These are phyloP conservation scores for Lepus timidus DNA, from an alignment of 2,113 vertebrate genomes.

Conservation along the genomic window DNA sequence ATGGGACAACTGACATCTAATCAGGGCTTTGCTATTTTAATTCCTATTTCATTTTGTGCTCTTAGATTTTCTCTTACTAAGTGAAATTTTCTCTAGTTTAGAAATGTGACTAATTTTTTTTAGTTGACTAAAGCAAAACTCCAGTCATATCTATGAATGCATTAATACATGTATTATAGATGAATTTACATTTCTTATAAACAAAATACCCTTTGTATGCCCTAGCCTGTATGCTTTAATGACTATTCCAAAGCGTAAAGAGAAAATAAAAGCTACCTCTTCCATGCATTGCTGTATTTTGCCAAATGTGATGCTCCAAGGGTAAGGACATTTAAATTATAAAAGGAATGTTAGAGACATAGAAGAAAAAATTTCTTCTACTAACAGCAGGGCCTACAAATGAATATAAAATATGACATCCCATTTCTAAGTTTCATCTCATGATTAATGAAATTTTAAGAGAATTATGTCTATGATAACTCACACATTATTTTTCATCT, in stretches of 20 bases:
- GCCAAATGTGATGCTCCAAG: background rate
- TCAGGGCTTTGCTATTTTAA: background rate
- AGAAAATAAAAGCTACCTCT: slow-evolving; percentile 48
- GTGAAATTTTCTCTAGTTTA: slow-evolving; percentile 27
- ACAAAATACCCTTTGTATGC: background rate
- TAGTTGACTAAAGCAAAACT: slow-evolving; percentile 26
- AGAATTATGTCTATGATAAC: background rate
- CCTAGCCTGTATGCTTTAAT: background rate
- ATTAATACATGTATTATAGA: background rate
- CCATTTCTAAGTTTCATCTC: slow-evolving; percentile 35
- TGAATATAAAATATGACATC: background rate
- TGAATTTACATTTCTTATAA: slow-evolving; percentile 47
- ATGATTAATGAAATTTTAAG: slow-evolving; percentile 58
- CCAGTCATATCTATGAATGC: background rate
- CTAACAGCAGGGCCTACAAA: slow-evolving; percentile 38
- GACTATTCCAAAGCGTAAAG: background rate
- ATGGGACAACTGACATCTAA: background rate
- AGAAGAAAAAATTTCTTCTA: slow-evolving; percentile 53
- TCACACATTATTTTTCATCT: background rate
- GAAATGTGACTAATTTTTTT: slow-evolving; percentile 2
- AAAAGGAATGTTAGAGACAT: slow-evolving; percentile 39
- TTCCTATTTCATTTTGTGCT: background rate
- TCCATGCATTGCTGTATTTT: slow-evolving; percentile 47
- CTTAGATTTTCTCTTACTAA: slow-evolving; percentile 30
- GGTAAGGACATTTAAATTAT: slow-evolving; percentile 32